Base-by-base conservation (phyloP, 1,140 invertebrate genomes). In the Hestina assimilis region DNA sequence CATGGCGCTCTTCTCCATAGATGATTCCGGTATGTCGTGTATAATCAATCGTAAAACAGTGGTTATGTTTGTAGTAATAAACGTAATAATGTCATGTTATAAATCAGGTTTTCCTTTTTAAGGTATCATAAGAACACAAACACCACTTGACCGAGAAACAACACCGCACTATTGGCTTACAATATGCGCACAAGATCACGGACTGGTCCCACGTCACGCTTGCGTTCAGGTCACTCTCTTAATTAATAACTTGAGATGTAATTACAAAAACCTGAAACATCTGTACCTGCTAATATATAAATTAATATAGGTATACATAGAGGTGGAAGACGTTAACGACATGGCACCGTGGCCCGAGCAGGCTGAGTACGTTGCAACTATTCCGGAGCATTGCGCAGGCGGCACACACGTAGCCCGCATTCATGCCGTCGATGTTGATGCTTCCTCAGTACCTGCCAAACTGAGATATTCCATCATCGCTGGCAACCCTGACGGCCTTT, bases 271-370 rank as follows among this genome's bases (percentile, higher is more conserved):
- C n/a, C n/a, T n/a, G n/a, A n/a, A n/a, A n/a, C n/a, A n/a, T 8
- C 9, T 15, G 33, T 2, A 15, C 17, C 85, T n/a, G n/a, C n/a
- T n/a, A n/a, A n/a, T n/a, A n/a, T n/a, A n/a, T n/a, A n/a, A n/a
- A n/a, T n/a, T n/a, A n/a, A n/a, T n/a, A n/a, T n/a, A 96, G 95
- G 94, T 99, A n/a, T 98, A 95, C 83, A 92, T 99, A 23, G 91
- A 94, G 73, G 93, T 99, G 40, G 83, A 93, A 33, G 96, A 99
- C 84, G 95, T 95, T 72, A 99, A 99, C 88, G 97, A 99, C 89
- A 97, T 98, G 89, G 93, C 93, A 14, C 97, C 98, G 12, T 89
- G 97, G 83, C 96, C 97, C 21, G 91, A 92, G 47, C 91, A 93
- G 50, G 95, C 97, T 1, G 93, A 96, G 29, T 99, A 99, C 89